Percentiles rank a stretch among this genome's conserved stretches.
Evolutionary conservation across 2,797 vertebrate genomes (phyloP).

Genomic region (Myotis planiceps): DNA sequence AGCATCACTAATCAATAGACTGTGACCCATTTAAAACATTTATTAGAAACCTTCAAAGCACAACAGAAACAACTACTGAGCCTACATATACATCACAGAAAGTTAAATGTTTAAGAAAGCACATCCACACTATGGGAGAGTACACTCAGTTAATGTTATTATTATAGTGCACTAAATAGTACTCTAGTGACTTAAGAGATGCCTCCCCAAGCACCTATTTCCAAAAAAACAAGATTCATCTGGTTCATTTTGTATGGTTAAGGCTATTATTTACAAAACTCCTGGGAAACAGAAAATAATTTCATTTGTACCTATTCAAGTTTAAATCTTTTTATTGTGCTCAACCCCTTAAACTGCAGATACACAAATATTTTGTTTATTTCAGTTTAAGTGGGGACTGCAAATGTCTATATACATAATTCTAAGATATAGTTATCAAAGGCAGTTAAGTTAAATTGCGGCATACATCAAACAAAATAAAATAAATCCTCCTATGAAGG

Average conservation of each 20-base stretch:
- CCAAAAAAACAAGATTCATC: not conserved
- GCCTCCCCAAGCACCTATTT: not conserved
- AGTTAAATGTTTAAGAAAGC: not conserved
- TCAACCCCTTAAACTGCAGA: not conserved
- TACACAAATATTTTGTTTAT: not conserved
- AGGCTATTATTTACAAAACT: constrained; percentile 3
- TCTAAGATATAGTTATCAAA: not conserved
- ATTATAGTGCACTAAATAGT: not conserved
- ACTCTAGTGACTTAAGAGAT: not conserved
- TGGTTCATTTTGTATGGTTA: not conserved
- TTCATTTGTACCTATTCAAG: not conserved
- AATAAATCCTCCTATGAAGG: not conserved
- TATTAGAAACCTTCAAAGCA: not conserved
- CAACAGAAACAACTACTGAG: not conserved
- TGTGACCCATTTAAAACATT: not conserved
- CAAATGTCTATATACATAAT: not conserved
- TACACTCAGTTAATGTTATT: not conserved
- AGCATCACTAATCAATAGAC: not conserved
- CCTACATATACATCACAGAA: rapidly evolving
- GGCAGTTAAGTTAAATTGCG: not conserved
- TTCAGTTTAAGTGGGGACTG: not conserved
- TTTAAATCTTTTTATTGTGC: not conserved
- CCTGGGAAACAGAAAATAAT: not conserved
- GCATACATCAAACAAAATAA: not conserved
- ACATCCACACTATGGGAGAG: not conserved